phyloP scores from a whole-genome alignment of 2,888 invertebrate species.

The Mimachlamys varia region DNA sequence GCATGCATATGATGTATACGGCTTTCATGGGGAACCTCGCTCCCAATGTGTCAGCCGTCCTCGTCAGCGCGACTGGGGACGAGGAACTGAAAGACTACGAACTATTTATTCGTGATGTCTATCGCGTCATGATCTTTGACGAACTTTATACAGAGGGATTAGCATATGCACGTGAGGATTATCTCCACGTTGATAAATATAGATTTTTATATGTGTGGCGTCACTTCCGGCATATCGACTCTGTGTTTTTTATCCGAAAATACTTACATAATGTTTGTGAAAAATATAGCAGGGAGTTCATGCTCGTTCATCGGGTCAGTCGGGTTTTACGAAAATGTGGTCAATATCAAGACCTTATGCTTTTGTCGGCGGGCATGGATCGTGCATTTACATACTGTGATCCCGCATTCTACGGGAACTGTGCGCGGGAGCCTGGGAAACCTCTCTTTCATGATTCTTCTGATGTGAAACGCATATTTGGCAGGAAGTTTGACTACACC shows the following conservation, averaged over 20 bases:
- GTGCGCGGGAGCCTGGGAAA: slow-evolving; percentile 59
- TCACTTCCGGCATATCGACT: slow-evolving; percentile 53
- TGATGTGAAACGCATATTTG: slow-evolving; percentile 62
- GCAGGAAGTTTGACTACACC: slow-evolving; percentile 63
- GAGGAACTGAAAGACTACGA: slow-evolving; percentile 59
- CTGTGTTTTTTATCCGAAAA: slow-evolving; percentile 54
- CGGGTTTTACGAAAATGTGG: slow-evolving; percentile 70
- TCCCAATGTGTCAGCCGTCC: slow-evolving; percentile 59
- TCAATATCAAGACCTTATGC: slow-evolving; percentile 72
- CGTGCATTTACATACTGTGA: slow-evolving; percentile 66
- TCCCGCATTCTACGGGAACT: slow-evolving; percentile 57
- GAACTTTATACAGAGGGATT: slow-evolving; percentile 65
- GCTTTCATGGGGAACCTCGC: slow-evolving; percentile 66
- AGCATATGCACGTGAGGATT: slow-evolving; percentile 52
- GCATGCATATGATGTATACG: slow-evolving; percentile 64
- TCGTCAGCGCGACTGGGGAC: slow-evolving; percentile 67
- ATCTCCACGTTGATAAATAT: slow-evolving; percentile 51
- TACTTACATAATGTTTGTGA: slow-evolving; percentile 63
- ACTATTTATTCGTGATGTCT: slow-evolving; percentile 60
- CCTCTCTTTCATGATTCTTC: slow-evolving; percentile 61
- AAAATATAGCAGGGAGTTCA: slow-evolving; percentile 64
- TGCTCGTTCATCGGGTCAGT: slow-evolving; percentile 69
- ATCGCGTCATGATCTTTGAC: slow-evolving; percentile 62
- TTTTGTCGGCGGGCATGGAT: slow-evolving; percentile 64
- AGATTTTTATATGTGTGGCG: slow-evolving; percentile 61